Percentiles rank a stretch among this genome's conserved stretches.
These are phyloP conservation scores for Ovis aries DNA, from an alignment of 2,113 vertebrate genomes.

Conservation along the genomic window DNA sequence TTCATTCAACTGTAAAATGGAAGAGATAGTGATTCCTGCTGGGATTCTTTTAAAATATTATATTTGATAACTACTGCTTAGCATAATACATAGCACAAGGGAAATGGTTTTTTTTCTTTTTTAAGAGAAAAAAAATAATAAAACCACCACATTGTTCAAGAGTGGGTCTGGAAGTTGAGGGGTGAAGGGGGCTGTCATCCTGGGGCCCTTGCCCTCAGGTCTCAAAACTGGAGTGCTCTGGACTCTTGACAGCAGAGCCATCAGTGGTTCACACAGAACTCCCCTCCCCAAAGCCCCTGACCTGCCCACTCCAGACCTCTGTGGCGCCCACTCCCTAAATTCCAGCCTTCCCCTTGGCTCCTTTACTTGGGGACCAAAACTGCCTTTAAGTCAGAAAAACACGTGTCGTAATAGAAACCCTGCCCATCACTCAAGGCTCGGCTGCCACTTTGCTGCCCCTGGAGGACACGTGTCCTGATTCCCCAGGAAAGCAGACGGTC, in stretches of 20 bases:
- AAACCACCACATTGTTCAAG: not conserved
- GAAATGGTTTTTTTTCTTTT: not conserved
- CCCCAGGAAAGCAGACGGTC: not conserved
- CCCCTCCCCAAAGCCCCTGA: not conserved
- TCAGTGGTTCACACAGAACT: not conserved
- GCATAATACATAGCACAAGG: not conserved
- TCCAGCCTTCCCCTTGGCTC: not conserved
- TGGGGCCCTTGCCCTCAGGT: accelerated
- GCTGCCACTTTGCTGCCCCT: accelerated
- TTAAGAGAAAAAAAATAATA: not conserved
- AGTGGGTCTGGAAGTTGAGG: not conserved
- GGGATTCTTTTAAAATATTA: not conserved
- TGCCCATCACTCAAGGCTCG: not conserved
- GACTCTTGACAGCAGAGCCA: too few relatives aligned
- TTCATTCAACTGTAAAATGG: not conserved
- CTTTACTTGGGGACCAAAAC: not conserved
- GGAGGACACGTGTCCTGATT: accelerated
- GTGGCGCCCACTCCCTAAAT: not conserved
- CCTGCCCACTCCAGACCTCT: accelerated
- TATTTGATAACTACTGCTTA: not conserved
- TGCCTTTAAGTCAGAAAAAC: not conserved
- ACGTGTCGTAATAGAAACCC: not conserved
- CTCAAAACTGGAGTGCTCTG: accelerated
- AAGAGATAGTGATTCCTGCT: accelerated
- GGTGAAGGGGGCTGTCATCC: accelerated